phyloP scores from a whole-genome alignment of 2,797 vertebrate genomes.

The Urocyon cinereoargenteus region DNA sequence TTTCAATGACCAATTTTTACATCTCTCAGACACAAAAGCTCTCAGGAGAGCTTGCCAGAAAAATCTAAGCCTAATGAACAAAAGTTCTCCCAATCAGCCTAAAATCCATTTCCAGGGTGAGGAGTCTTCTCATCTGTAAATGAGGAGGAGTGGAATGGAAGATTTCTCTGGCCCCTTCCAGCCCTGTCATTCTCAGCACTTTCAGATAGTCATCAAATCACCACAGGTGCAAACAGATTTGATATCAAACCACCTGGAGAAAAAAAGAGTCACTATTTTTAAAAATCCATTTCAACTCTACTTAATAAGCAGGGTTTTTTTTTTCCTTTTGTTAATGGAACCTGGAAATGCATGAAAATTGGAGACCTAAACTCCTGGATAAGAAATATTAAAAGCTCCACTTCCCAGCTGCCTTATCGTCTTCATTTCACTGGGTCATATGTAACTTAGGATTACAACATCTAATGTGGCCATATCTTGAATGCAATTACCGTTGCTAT shows the following conservation, averaged over 20 bases:
- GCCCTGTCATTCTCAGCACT: neutral
- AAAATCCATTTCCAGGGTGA: neutral
- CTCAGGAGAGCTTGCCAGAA: neutral
- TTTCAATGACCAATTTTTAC: no score
- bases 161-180: neutral
- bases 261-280: neutral
- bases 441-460: constrained; percentile 5
- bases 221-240: neutral
- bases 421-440: neutral
- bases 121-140: neutral
- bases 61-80: neutral
- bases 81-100: neutral
- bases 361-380: constrained; percentile 15
- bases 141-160: accelerated
- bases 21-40: neutral
- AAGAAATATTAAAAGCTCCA: neutral
- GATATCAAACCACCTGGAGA: neutral
- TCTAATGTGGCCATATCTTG: neutral
- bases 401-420: neutral
- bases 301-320: neutral
- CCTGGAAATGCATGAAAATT: constrained; percentile 53
- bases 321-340: constrained; percentile 45
- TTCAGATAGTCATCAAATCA: neutral
- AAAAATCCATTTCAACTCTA: constrained; percentile 49
- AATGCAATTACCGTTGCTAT: neutral